Evolutionary conservation across 2,797 vertebrate species (phyloP).

Genomic region (Urosaurus nigricauda): DNA sequence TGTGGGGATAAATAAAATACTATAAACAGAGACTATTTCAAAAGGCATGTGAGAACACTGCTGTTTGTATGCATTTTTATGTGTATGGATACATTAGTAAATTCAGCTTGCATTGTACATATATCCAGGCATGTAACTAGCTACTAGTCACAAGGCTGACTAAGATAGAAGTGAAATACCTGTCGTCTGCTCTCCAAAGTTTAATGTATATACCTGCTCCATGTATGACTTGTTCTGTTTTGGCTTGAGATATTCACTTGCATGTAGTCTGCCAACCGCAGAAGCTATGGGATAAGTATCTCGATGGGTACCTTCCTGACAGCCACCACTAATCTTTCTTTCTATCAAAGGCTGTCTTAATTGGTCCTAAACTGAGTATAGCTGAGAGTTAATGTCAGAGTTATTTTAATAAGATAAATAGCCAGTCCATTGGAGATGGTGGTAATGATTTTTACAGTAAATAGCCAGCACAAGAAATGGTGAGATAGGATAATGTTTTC

Average conservation of each 20-base stretch:
- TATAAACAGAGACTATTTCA: conserved; percentile 54
- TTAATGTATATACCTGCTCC: neutral
- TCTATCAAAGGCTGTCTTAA: neutral
- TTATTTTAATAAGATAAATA: neutral
- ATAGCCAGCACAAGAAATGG: no score
- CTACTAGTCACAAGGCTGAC: neutral
- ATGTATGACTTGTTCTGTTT: neutral
- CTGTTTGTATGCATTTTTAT: neutral
- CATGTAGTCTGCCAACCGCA: no score
- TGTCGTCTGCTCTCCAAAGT: neutral
- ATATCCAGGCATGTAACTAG: neutral
- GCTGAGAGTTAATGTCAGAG: neutral
- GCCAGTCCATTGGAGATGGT: no score
- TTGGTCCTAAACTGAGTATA: no score
- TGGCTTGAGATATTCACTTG: no score
- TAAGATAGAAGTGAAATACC: neutral
- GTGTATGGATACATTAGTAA: neutral
- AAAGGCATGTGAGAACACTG: neutral
- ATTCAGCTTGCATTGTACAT: neutral
- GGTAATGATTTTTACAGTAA: no score
- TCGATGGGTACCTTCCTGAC: neutral
- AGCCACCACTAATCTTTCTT: neutral
- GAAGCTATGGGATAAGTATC: neutral
- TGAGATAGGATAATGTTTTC: neutral
- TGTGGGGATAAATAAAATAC: conserved; percentile 55